These are phyloP conservation scores for Neoarius graeffei DNA, from an alignment of 2,113 vertebrate genomes.

Conservation along the genomic window DNA sequence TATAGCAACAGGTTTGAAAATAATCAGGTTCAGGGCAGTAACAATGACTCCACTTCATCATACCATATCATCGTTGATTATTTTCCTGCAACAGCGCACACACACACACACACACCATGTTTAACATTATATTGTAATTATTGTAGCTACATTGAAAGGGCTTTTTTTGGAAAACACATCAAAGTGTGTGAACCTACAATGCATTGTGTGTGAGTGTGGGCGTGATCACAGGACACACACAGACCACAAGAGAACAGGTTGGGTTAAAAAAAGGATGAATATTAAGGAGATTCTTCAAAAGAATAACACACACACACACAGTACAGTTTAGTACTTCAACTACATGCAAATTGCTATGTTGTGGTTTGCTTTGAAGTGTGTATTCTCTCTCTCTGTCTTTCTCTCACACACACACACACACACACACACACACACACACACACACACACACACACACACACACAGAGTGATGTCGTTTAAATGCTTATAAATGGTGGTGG, in stretches of 20 bases:
- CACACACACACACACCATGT: neutral
- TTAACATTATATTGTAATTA: neutral
- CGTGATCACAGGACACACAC: neutral
- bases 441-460: constrained; percentile 28
- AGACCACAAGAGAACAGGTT: neutral
- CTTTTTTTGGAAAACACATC: constrained; percentile 1
- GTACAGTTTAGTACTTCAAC: neutral
- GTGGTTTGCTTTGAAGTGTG: neutral
- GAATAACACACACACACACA: constrained; percentile 16
- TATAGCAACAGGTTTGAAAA: neutral
- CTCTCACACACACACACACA: neutral
- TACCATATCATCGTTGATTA: neutral
- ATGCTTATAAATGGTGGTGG: neutral
- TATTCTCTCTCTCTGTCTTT: neutral
- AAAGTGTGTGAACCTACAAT: constrained; percentile 12
- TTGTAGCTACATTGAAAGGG: neutral
- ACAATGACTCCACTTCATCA: neutral
- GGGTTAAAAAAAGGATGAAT: neutral
- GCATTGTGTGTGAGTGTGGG: neutral
- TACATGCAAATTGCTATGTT: neutral
- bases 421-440: constrained; percentile 28
- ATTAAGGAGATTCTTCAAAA: neutral
- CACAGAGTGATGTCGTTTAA: neutral
- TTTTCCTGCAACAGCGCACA: neutral
- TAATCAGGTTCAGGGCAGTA: no score